Conservation (phyloP, 2,797 vertebrate genomes). For the Perodicticus potto region DNA sequence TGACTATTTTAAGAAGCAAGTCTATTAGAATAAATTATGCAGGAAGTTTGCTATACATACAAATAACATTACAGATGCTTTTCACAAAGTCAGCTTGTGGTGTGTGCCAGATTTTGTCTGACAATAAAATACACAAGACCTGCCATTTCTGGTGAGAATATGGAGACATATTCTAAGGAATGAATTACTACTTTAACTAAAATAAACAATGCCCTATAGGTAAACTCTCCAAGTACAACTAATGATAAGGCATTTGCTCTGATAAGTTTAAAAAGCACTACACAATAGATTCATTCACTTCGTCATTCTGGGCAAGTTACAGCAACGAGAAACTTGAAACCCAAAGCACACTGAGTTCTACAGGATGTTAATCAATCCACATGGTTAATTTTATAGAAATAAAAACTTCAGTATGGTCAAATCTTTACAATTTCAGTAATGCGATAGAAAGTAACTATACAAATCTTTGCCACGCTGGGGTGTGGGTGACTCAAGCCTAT, state of each 20-base stretch:
- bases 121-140: conserved; percentile 9
- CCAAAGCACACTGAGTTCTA: background rate
- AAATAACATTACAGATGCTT: background rate
- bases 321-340: background rate
- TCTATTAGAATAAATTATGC: background rate
- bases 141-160: background rate
- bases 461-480: background rate
- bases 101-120: background rate
- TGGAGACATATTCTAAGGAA: background rate
- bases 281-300: background rate
- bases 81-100: background rate
- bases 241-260: background rate
- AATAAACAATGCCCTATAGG: background rate
- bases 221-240: background rate
- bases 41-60: background rate
- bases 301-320: background rate
- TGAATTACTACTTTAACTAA: background rate
- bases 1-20: conserved; percentile 28
- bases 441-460: background rate
- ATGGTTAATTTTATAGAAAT: background rate
- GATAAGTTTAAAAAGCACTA: background rate
- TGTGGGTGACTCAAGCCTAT: too few species aligned
- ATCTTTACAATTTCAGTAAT: background rate
- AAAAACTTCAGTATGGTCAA: background rate
- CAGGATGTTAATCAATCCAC: background rate